Base-by-base conservation (phyloP, 2,113 vertebrate species). In the Mohoua ochrocephala region DNA sequence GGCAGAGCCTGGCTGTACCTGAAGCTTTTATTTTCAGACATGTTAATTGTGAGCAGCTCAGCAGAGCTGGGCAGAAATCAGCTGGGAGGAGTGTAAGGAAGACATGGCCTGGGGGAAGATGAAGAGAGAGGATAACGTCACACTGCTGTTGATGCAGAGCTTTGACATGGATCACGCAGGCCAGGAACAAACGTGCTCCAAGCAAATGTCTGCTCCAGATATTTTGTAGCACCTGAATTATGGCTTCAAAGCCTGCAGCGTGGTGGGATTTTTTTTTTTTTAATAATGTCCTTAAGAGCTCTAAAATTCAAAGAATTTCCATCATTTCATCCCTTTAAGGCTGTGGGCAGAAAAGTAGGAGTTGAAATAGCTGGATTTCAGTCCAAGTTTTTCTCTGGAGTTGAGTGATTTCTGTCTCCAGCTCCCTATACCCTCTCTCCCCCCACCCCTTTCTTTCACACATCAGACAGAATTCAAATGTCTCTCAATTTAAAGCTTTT, bases 271-370 rank as follows among this genome's bases (percentile, higher is more conserved):
- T 68, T 11, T n/a, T 23, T 27, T n/a, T 33, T 57, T 45, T 10
- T 1, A 71, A 54, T 64, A 24, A 47, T 12, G 13, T 92, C 71
- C 35, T 65, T 42, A 86, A 61, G 59, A 93, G 37, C 54, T 91
- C 45, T 50, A 41, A 85, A 94, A 83, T 49, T 74, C 67, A 83
- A 87, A 84, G 41, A 44, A 28, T 84, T 87, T 90, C 17, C 9
- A 65, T 79, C 4, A 3, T 67, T 88, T 86, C 47, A 39, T 83
- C 49, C 30, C 28, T 73, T 60, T 53, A 60, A 88, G 74, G 28
- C 75, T 59, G 91, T 86, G 71, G 94, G 94, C 54, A 92, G 92
- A 47, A 39, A 91, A 86, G 91, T 80, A 71, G 86, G 94, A 92
- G 92, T 74, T 84, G 88, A 80, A 90, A 82, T 79, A 74, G 50